These are phyloP conservation scores for Monochamus saltuarius DNA, from an alignment of 1,140 invertebrate species.

Conservation along the genomic window DNA sequence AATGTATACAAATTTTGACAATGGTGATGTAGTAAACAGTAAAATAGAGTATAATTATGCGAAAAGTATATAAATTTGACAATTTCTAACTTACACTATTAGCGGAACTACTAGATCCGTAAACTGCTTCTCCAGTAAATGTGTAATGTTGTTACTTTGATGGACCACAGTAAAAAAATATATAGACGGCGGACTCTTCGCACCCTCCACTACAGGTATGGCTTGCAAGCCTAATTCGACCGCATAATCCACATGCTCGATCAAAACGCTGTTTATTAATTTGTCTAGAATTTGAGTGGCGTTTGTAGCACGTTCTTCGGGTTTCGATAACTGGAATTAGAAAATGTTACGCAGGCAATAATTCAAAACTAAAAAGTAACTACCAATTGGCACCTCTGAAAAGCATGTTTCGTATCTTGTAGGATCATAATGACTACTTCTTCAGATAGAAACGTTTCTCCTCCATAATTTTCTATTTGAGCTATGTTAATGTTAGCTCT, in stretches of 20 bases:
- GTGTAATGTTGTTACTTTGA: conserved; percentile 95
- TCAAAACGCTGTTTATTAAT: conserved; percentile 81
- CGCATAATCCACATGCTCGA: conserved; percentile 95
- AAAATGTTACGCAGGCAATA: background rate
- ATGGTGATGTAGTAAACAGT: too few relatives aligned
- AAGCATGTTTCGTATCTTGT: conserved; percentile 88
- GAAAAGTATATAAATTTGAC: background rate
- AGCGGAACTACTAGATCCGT: conserved; percentile 86
- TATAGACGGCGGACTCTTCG: conserved; percentile 72
- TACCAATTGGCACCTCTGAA: conserved; percentile 83
- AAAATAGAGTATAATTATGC: too few relatives aligned
- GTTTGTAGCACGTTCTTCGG: conserved; percentile 77
- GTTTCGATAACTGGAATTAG: conserved; percentile 67
- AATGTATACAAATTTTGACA: too few relatives aligned
- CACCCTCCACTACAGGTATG: conserved; percentile 88
- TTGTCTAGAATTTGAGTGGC: conserved; percentile 85
- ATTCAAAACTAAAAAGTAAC: background rate
- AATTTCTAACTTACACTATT: conserved; percentile 65
- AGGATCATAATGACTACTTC: conserved; percentile 92
- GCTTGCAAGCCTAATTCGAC: conserved; percentile 89
- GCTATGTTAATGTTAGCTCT: conserved; percentile 91
- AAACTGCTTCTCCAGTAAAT: conserved; percentile 93
- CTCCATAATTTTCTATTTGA: conserved; percentile 92
- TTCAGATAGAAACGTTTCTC: conserved; percentile 96
- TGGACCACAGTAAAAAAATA: conserved; percentile 94